Conservation (phyloP, 2,797 vertebrate genomes). For the Megalops cyprinoides region DNA sequence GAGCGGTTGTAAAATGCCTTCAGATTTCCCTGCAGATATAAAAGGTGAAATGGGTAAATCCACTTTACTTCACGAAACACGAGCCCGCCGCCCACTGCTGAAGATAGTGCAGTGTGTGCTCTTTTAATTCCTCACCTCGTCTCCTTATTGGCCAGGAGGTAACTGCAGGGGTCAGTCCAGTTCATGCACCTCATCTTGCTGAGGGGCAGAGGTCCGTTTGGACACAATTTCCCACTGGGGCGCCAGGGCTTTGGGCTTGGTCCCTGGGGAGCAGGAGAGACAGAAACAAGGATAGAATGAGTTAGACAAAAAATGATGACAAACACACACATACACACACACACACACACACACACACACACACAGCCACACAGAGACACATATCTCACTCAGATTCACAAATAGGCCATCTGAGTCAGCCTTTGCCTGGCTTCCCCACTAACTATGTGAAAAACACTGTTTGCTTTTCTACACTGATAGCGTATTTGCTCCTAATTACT, state of each 20-base stretch:
- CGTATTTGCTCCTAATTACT: no score
- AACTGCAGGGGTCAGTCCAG: conserved; percentile 85
- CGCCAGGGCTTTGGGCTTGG: conserved; percentile 87
- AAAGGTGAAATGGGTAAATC: conserved; percentile 1
- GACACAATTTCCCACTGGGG: conserved; percentile 95
- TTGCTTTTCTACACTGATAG: no score
- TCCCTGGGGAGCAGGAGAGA: conserved; percentile 69
- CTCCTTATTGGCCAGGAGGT: conserved; percentile 71
- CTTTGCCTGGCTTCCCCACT: no score
- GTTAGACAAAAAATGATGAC: not conserved
- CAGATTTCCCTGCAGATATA: conserved; percentile 69
- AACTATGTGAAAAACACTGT: no score
- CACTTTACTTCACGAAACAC: no score
- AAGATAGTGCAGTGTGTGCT: no score
- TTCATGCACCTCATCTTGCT: conserved; percentile 90
- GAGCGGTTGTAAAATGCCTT: conserved; percentile 79
- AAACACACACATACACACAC: not conserved
- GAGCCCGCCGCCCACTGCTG: no score
- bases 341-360: not conserved
- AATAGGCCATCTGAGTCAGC: conserved; percentile 28
- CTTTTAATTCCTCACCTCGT: conserved; percentile 34
- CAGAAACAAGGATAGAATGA: conserved; percentile 17
- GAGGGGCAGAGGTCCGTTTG: conserved; percentile 83
- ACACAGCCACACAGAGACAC: not conserved
- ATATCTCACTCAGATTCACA: conserved; percentile 35